Evolutionary conservation across 2,888 invertebrate genomes (phyloP), one percentile per base, ranked within the genome.

Genomic region (Drosophila birchii): DNA sequence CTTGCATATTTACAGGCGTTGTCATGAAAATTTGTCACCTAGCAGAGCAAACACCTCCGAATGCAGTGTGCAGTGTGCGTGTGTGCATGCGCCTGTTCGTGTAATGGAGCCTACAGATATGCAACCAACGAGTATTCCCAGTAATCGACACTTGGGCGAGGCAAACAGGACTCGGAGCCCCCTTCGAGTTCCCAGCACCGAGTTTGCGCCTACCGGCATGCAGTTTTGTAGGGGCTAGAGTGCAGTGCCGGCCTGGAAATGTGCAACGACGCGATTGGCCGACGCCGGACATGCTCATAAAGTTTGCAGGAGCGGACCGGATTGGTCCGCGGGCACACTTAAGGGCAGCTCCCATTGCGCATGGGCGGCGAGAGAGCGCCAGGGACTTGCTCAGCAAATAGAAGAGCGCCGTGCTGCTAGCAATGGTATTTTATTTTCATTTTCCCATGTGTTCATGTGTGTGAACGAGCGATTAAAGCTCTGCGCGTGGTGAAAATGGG

Each of bases 141-240:
- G 90, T 83, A 86, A 88, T 88, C 78, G 86, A 90, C 89, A 88
- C 90, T 90, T 77, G 91, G 91, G 91, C 91, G 84, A 85, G 75
- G 82, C 89, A 90, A 90, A 88, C 72, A 78, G 69, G 43, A 16
- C 34, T 29, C 32, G 44, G 44, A 23, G 12, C 44, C 64, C 36
- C 36, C 55, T 23, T 26, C 14, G 39, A 34, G 29, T 60, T 43
- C 67, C 63, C 62, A 32, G 67, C 63, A 75, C 67, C 76, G 86
- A 83, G 88, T 70, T 76, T 85, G 77, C 83, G 79, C 78, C 81
- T 76, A 76, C 78, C 53, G 63, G 38, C 34, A 29, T 78, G 76
- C 76, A 76, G 29, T 61, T 51, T 20, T 78, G 82, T 81, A 81
- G 81, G 79, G 76, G 83, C 79, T 77, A 59, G 53, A 39, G 53